These are phyloP conservation scores for Matsumyia berberina DNA, from an alignment of 2,888 invertebrate species.

Conservation along the genomic window DNA sequence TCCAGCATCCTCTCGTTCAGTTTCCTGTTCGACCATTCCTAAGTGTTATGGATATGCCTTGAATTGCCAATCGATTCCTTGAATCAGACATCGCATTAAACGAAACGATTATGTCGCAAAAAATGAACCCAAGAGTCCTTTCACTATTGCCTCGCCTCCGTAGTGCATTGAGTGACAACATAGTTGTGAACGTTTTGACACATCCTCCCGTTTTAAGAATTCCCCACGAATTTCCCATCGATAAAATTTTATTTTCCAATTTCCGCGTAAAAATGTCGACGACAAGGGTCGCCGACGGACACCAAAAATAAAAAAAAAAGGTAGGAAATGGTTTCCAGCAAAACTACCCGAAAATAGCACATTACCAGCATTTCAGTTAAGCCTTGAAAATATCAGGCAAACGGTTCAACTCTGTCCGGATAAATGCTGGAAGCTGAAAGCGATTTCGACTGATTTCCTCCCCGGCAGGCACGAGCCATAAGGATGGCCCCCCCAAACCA, in stretches of 20 bases:
- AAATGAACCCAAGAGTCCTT: slow-evolving; percentile 11
- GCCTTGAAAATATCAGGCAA: slow-evolving; percentile 32
- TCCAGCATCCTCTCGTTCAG: not conserved
- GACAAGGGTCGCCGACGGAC: not conserved
- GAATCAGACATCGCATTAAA: slow-evolving; percentile 49
- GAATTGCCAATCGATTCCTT: slow-evolving; percentile 38
- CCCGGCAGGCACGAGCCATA: slow-evolving; percentile 1
- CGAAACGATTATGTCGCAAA: slow-evolving; percentile 39
- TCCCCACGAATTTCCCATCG: slow-evolving; percentile 29
- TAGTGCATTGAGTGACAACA: slow-evolving; percentile 46
- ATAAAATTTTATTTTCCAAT: slow-evolving; percentile 75
- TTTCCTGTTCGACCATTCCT: slow-evolving; percentile 19
- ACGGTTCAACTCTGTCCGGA: slow-evolving; percentile 19
- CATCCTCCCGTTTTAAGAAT: slow-evolving; percentile 22
- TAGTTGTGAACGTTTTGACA: slow-evolving; percentile 48
- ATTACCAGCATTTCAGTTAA: slow-evolving; percentile 24
- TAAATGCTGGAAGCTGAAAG: slow-evolving; percentile 24
- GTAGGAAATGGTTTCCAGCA: slow-evolving; percentile 39
- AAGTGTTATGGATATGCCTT: slow-evolving; percentile 37
- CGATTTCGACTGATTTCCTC: slow-evolving; percentile 40
- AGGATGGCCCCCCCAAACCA: not conserved
- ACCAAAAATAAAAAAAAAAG: not conserved
- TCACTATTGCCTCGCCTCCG: not conserved
- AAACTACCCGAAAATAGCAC: slow-evolving; percentile 41
- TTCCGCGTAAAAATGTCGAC: slow-evolving; percentile 54